Evolutionary conservation across 2,797 vertebrate genomes (phyloP).

Genomic region (Merluccius polli): DNA sequence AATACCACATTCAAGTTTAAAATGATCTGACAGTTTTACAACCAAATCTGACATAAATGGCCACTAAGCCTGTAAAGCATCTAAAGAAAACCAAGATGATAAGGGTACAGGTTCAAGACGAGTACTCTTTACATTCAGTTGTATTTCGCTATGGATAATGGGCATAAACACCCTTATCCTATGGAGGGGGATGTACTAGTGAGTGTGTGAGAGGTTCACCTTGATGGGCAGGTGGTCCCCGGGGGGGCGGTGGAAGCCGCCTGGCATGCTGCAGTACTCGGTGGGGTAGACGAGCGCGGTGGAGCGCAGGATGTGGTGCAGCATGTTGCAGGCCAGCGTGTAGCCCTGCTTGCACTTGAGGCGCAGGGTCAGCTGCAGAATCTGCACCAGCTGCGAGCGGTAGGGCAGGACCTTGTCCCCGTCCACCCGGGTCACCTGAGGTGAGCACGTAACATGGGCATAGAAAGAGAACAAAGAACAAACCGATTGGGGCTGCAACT

Average conservation of each 20-base stretch:
- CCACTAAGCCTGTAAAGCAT: too few relatives aligned
- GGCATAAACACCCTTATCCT: neutral
- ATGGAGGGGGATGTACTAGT: neutral
- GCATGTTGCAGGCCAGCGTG: slow-evolving; percentile 90
- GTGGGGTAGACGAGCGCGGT: slow-evolving; percentile 91
- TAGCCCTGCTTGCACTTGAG: slow-evolving; percentile 97
- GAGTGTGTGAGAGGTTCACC: slow-evolving; percentile 60
- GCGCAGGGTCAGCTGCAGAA: slow-evolving; percentile 87
- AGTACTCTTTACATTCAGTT: neutral
- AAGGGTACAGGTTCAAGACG: neutral
- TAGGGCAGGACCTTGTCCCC: slow-evolving; percentile 90
- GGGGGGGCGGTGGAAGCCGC: slow-evolving; percentile 85
- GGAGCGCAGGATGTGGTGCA: slow-evolving; percentile 93
- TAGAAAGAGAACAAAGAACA: neutral
- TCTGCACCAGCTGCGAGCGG: slow-evolving; percentile 85
- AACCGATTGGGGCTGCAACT: too few relatives aligned
- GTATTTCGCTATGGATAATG: neutral
- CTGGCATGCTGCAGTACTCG: slow-evolving; percentile 95
- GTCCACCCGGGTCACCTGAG: slow-evolving; percentile 90
- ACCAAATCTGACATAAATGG: too few relatives aligned
- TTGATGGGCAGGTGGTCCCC: slow-evolving; percentile 93
- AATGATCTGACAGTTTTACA: neutral
- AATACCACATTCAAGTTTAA: neutral
- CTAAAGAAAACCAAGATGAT: too few relatives aligned
- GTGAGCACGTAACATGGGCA: neutral